Base-by-base conservation (phyloP, 2,113 vertebrate species). In the Thunnus thynnus region DNA sequence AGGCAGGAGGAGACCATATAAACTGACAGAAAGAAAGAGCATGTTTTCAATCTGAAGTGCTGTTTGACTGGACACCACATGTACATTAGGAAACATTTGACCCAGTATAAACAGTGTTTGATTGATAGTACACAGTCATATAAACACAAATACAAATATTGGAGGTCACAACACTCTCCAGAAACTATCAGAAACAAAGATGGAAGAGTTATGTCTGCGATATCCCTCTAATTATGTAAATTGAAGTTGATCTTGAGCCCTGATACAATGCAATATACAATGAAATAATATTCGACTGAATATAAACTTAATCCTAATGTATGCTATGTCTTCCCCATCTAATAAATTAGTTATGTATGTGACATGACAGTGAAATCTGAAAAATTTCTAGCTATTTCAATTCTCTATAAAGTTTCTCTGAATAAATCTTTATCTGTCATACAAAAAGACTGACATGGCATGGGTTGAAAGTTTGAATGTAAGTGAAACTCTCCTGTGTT, bases 81-180 rank as follows among this genome's bases (percentile, higher is more conserved):
- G 44, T 13, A 63, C 47, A 44, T 14, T 57, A 48, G 32, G 79
- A 78, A 85, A 67, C 46, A 50, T 32, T 41, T 67, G 73, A 62
- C 18, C 65, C 61, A 76, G 47, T 61, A 16, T 72, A 82, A 86
- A 86, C 56, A 69, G 18, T 16, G 36, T 76, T 41, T 41, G 83
- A 90, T 68, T 82, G 52, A 88, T 82, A 11, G 36, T 32, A 71
- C 70, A 84, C 71, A 63, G 20, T 76, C 36, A 17, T 57, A 47
- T 54, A 79, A 74, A 63, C 67, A 79, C 77, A 72, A 80, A 27
- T 27, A 41, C 36, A 73, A 50, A 63, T 63, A 7, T 60, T 9
- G 8, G 30, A 20, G 51, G 27, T 80, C 52, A 46, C 52, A 72
- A 69, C 62, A 66, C 64, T 66, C 84, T 76, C 73, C 77, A 72